Evolutionary conservation across 1,140 invertebrate species (phyloP).

Genomic region (Wiebesia pumilae): DNA sequence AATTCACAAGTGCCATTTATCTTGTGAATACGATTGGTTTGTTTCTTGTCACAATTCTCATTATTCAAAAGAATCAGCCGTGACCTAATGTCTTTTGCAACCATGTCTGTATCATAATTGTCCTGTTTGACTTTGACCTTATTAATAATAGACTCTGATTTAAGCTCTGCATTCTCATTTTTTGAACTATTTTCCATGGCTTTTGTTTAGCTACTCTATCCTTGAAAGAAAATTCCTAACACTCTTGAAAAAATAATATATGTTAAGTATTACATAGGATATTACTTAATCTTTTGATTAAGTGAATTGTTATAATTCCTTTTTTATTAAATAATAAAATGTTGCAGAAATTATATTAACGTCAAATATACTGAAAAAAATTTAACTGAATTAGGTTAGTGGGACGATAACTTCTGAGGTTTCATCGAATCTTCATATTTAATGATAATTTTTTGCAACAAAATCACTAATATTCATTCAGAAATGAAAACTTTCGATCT

Average conservation of each 20-base stretch:
- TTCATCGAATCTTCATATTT: conserved; percentile 72
- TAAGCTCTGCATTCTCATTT: conserved; percentile 46
- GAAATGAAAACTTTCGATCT: conserved; percentile 58
- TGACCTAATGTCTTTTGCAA: conserved; percentile 67
- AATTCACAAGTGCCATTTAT: conserved; percentile 67
- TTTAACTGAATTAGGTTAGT: neutral
- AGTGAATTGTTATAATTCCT: neutral
- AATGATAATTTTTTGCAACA: conserved; percentile 41
- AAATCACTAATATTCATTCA: conserved; percentile 49
- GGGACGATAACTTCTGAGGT: conserved; percentile 54
- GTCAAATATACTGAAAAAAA: conserved; percentile 8
- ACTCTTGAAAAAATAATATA: conserved; percentile 10
- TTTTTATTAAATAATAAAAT: neutral
- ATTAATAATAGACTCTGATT: conserved; percentile 53
- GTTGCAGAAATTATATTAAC: conserved; percentile 2
- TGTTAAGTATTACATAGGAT: neutral
- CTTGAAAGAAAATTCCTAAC: neutral
- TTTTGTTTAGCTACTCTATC: neutral
- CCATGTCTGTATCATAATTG: conserved; percentile 58
- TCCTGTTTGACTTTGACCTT: conserved; percentile 61
- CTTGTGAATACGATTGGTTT: conserved; percentile 64
- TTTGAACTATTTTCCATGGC: conserved; percentile 19
- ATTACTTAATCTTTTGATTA: neutral
- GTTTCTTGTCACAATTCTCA: conserved; percentile 57
- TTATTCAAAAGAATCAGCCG: conserved; percentile 61